Conservation (phyloP, 2,888 invertebrate genomes). For the Eilema griseolum region DNA sequence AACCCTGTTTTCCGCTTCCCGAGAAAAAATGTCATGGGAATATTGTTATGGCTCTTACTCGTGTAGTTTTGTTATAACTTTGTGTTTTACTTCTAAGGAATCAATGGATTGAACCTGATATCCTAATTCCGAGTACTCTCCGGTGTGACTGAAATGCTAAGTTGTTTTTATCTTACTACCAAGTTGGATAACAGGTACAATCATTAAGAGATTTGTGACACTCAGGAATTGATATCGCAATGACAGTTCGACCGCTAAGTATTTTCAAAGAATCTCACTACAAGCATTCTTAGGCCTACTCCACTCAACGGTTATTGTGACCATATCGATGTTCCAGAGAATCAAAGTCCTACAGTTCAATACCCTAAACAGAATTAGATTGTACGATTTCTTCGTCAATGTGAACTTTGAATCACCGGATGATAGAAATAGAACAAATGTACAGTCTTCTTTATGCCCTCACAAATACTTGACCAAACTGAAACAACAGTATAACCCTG, state of each 20-base stretch:
- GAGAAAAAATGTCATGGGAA: conserved; percentile 14
- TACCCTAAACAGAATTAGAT: neutral
- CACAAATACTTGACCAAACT: conserved; percentile 10
- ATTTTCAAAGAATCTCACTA: neutral
- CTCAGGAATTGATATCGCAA: too few species aligned
- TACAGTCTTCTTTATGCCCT: neutral
- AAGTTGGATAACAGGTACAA: neutral
- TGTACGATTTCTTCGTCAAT: neutral
- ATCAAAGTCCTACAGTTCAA: neutral
- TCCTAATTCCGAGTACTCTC: too few species aligned
- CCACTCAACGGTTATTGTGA: neutral
- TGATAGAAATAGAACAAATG: neutral
- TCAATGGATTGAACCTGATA: too few species aligned
- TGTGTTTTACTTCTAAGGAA: neutral
- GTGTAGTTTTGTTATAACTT: conserved; percentile 10
- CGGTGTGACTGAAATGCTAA: neutral
- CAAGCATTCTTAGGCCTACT: neutral
- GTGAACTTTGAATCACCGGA: neutral
- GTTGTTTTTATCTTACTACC: neutral
- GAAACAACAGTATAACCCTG: conserved; percentile 22
- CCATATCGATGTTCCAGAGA: neutral
- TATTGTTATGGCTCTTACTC: conserved; percentile 6
- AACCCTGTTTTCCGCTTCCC: neutral
- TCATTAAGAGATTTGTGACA: neutral
- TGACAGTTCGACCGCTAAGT: neutral